These are phyloP conservation scores for Achroia grisella DNA, from an alignment of 1,140 invertebrate genomes.

Conservation along the genomic window DNA sequence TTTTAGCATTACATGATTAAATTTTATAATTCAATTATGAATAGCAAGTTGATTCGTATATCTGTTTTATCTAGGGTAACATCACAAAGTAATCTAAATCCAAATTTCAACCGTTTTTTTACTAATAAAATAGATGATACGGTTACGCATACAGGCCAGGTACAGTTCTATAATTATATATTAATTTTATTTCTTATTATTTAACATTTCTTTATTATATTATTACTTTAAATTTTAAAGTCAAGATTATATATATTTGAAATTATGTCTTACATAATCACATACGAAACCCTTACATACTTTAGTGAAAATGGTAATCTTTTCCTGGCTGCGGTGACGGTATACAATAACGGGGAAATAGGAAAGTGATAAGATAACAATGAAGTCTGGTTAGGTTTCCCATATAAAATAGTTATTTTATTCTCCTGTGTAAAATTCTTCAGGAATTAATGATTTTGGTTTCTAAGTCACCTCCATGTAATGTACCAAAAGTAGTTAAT, in stretches of 20 bases:
- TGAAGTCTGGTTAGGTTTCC: too few species aligned
- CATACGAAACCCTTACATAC: not conserved
- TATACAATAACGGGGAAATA: too few species aligned
- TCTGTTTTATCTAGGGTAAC: not conserved
- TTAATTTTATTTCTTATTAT: not conserved
- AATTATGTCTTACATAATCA: not conserved
- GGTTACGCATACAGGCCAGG: constrained; percentile 54
- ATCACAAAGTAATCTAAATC: not conserved
- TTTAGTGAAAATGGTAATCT: not conserved
- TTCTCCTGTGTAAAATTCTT: too few species aligned
- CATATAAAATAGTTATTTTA: too few species aligned
- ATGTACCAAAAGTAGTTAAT: too few species aligned
- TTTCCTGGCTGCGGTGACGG: too few species aligned
- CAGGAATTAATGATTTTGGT: too few species aligned
- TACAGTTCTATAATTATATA: constrained; percentile 18
- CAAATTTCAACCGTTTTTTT: constrained; percentile 25
- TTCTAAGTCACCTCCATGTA: too few species aligned
- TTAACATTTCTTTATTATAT: not conserved
- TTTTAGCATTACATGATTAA: too few species aligned
- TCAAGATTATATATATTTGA: not conserved
- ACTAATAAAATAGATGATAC: constrained; percentile 46
- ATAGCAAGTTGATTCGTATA: too few species aligned
- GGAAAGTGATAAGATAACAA: too few species aligned
- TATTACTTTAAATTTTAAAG: not conserved
- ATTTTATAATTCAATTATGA: too few species aligned